Base-by-base conservation (phyloP, 2,113 vertebrate species). In the Hemichromis elongatus region DNA sequence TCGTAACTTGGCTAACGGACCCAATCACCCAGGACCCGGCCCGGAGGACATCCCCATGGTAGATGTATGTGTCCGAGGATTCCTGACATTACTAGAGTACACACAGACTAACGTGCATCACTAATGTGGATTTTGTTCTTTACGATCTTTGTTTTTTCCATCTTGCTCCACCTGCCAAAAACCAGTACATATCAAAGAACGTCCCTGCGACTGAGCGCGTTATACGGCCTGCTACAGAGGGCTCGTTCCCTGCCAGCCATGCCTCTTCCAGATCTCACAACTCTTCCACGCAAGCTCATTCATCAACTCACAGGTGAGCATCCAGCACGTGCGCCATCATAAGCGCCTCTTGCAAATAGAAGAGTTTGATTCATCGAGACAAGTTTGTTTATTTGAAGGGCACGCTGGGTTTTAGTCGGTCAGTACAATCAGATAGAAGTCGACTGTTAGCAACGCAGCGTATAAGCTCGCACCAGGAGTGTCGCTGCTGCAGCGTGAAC, bases 31-130 rank as follows among this genome's bases (percentile, higher is more conserved):
- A 9, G 97, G 97, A 84, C 97, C 98, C 50, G 97, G 98, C 92
- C 98, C 98, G 0, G 98, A 99, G 92, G 98, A 99, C 93, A 98
- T 99, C 94, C 98, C 98, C 78, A 99, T 99, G 98, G 97, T 97
- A 47, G 97, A 99, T 53, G 98, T 99, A 96, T 97, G 97, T 97
- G 80, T 82, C 33, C 47, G 12, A 80, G 73, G 45, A 85, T 80
- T 68, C 28, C 42, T 81, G 21, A 55, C 6, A 14, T 63, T 50
- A 80, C 53, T 75, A 47, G 75, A 79, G 24, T n/a, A 21, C 47
- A 53, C 6, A 3, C 24, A 19, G n/a, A 42, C 68, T 87, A 19
- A 59, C 75, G 57, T 19, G 53, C 33, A 68, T 40, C 79, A 80
- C n/a, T n/a, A 86, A 52, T 73, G 30, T 73, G 30, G 28, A 88